Evolutionary conservation across 2,797 vertebrate genomes (phyloP).

Genomic region (Carcharodon carcharias): DNA sequence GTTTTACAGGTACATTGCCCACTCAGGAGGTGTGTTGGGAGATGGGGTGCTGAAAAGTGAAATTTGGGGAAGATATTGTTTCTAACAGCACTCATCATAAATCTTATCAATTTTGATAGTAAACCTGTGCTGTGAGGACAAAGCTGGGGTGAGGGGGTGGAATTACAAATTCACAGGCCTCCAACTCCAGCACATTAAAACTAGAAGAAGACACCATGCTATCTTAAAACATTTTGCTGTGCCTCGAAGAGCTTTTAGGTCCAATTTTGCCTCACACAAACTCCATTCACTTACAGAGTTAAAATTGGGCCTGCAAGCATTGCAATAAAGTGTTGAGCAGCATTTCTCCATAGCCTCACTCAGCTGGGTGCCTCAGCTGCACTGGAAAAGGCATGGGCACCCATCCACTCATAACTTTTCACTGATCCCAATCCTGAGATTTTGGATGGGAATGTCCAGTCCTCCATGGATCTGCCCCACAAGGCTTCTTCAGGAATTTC

Average conservation of each 20-base stretch:
- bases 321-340: background rate
- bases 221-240: background rate
- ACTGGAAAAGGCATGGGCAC: background rate
- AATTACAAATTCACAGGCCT: background rate
- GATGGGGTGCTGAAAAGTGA: background rate
- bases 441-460: background rate
- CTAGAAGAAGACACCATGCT: background rate
- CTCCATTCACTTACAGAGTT: background rate
- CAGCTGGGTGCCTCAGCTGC: background rate
- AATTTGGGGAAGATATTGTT: background rate
- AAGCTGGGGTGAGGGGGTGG: background rate
- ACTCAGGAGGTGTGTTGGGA: background rate
- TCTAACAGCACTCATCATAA: background rate
- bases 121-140: background rate
- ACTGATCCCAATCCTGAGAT: background rate
- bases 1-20: background rate
- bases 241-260: background rate
- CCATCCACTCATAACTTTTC: background rate
- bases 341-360: background rate
- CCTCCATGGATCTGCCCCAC: background rate
- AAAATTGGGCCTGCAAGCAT: background rate
- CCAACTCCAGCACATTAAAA: background rate
- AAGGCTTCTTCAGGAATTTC: background rate
- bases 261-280: background rate
- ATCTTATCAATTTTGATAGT: background rate